Evolutionary conservation across 2,113 vertebrate genomes (phyloP), one percentile per base, ranked within the genome.

Genomic region (Serilophus lunatus): DNA sequence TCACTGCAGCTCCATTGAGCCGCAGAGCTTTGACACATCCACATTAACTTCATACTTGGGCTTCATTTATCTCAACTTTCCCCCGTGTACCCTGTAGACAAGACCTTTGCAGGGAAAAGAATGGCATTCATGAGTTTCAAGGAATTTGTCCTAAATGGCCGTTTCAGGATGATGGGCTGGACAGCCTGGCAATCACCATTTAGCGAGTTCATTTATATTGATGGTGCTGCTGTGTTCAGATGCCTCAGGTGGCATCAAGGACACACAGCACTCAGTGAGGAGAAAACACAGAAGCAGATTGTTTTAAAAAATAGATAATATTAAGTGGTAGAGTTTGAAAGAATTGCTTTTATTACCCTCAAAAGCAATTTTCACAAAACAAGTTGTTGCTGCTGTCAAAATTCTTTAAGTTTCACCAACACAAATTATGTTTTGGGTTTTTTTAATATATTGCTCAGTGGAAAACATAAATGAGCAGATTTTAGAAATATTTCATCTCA

Each of bases 401-500:
- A 94, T 65, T 83, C 61, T 84, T 66, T 31, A 71, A n/a, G 66
- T 69, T 92, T 94, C 95, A 72, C 49, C 68, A 87, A 17, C 81
- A 89, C 12, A 65, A 93, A 77, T 76, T 72, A 10, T 44, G 47
- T 59, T 80, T 53, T 66, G n/a, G 13, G 13, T 3, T 66, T 85
- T 79, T 84, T 65, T 76, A 95, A 89, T 87, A 26, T 57, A 61
- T 74, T 74, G 63, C 20, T 65, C 1, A 2, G 78, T 38, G 76
- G 26, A 90, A 49, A 91, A 76, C 81, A 59, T 16, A 94, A 91
- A 82, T 50, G 83, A 92, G 88, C 51, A 49, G 75, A 82, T 65
- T 92, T 90, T 64, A 54, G 79, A 61, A 86, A 82, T 92, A 88
- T 80, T 94, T 97, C 88, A 92, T 94, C 88, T 84, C 85, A 53